Percentiles rank a stretch among this genome's conserved stretches.
phyloP scores from a whole-genome alignment of 2,797 vertebrate genomes.

The Numenius phaeopus region DNA sequence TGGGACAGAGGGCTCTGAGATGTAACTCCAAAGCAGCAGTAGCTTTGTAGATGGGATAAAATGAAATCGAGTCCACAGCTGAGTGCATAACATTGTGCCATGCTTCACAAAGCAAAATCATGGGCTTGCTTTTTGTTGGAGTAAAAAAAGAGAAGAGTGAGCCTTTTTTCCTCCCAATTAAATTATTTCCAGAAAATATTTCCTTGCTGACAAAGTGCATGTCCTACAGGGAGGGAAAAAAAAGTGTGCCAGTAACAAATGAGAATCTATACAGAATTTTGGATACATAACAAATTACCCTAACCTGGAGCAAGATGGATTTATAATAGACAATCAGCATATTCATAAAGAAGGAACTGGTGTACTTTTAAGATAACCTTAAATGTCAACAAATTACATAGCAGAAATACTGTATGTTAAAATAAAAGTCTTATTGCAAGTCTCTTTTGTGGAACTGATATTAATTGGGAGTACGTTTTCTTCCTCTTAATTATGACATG shows the following conservation, averaged over 20 bases:
- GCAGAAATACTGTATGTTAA: background rate
- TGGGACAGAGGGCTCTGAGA: background rate
- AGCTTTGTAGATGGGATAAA: conserved; percentile 14
- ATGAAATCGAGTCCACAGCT: background rate
- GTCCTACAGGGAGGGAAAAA: background rate
- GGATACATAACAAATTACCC: background rate
- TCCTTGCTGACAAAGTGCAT: background rate
- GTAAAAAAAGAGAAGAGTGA: background rate
- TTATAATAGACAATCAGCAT: conserved; percentile 26
- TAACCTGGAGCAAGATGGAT: background rate
- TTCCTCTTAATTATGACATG: background rate
- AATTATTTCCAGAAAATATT: conserved; percentile 4
- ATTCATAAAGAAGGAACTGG: background rate
- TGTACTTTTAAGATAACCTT: background rate
- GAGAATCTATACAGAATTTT: background rate
- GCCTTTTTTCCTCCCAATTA: background rate
- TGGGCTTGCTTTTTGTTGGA: background rate
- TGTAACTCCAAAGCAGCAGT: background rate
- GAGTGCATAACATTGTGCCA: background rate
- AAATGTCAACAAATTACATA: background rate
- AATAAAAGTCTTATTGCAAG: background rate
- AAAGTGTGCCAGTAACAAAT: background rate
- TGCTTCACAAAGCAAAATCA: background rate
- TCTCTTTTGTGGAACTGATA: background rate
- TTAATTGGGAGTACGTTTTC: background rate